Base-by-base conservation (phyloP, 30 jellyfish, hydroid and myxozoan species). In the Hydractinia symbiolongicarpus region DNA sequence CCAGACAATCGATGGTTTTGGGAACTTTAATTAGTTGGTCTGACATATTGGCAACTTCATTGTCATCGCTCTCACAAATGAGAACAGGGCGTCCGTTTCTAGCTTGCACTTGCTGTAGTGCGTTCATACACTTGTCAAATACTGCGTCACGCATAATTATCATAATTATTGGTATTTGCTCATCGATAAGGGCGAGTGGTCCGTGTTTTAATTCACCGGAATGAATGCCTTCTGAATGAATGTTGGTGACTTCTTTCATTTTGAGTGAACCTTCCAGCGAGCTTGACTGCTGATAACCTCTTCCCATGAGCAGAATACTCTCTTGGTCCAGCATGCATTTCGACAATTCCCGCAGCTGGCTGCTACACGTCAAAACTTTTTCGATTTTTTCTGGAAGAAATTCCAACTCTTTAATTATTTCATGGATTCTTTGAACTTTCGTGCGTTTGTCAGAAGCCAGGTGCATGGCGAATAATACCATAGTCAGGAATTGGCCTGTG, bases 181-280 rank as follows among this genome's bases (percentile, higher is more conserved):
- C 84, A 55, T 91, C 98, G 60, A 91, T 84, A 67, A 91, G 68
- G 13, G 98, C 98, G 62, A 91, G 70, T 61, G 98, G 94, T 51
- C 98, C 98, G 67, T 91, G 98, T 72, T 91, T 91, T 67, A 91
- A 87, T 82, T 91, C 98, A 20, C 98, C 98, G 11, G 98, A 85
- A 7, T 81, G 95, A 53, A 91, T 91, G 7, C 98, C 98, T 79
- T 91, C 98, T 5, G 96, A 82, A 67, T 91, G 98, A 82, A 91
- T 75, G 61, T 91, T 50, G 9, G 98, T 89, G 4, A 91, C 83
- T 61, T 91, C 98, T 75, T 86, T 91, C 56, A 91, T 80, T 84
- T 91, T 91, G 95, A 90, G 83, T 8, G 98, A 95, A 6, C 98
- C 98, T 79, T 91, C 98, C 30, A 91, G 82, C 50, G 96, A 82